Evolutionary conservation across 2,888 invertebrate species (phyloP), one percentile per base, ranked within the genome.

Genomic region (Acronicta psi): DNA sequence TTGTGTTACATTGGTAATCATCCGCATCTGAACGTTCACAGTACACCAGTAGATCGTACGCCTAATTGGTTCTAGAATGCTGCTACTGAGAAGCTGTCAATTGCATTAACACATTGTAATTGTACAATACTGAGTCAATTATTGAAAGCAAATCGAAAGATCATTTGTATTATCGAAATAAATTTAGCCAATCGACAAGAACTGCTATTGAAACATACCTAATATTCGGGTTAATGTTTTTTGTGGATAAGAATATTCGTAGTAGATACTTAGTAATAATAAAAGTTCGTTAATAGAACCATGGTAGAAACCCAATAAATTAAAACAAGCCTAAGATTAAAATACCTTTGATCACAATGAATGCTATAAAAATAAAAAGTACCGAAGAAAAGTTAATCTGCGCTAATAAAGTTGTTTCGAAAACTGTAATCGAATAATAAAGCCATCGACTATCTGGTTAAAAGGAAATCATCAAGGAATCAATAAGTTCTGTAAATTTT

Each of bases 331-430:
- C n/a, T n/a, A n/a, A n/a, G n/a, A n/a, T n/a, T n/a, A n/a, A n/a
- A n/a, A n/a, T n/a, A n/a, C n/a, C n/a, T n/a, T n/a, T n/a, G n/a
- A n/a, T 25, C 20, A 10, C 31, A 43, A 36, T n/a, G 9, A 18
- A 44, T 16, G 13, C 17, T 25, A 41, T 25, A 2, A 41, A 58
- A 46, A 42, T 9, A 44, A 46, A 53, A 17, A 6, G 18, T 31
- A 25, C 18, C 18, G 36, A 41, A 47, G 46, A 49, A 65, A 67
- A 43, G 61, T 66, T 56, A 47, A 68, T 68, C 40, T 56, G 25
- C 44, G 25, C 36, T 67, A 64, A 50, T 50, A 25, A 34, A 52
- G 18, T 46, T 25, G 20, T 67, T 54, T 29, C 60, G 37, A 25
- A 65, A 64, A 45, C 44, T 14, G 38, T 29, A 64, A 36, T 45